Conservation (phyloP, 1,140 invertebrate species). For the Rhopalosiphum padi region DNA sequence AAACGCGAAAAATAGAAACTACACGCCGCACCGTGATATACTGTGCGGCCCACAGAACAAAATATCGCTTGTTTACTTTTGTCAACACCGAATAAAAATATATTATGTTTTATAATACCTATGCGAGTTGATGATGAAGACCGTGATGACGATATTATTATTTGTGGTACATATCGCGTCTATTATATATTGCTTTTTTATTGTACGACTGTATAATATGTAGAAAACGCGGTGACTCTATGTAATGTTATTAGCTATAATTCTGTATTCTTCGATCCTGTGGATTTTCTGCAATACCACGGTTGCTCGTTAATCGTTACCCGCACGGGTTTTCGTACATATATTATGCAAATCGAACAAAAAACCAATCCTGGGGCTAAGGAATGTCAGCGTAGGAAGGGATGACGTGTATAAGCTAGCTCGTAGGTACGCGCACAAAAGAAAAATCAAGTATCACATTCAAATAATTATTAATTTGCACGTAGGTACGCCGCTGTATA, state of each 20-base stretch:
- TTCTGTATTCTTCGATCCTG: background rate
- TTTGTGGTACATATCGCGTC: background rate
- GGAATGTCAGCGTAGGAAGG: slow-evolving; percentile 25
- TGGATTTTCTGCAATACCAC: background rate
- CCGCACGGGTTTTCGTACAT: background rate
- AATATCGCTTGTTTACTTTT: background rate
- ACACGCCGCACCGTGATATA: background rate
- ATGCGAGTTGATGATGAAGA: background rate
- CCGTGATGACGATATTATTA: background rate
- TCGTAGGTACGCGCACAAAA: background rate
- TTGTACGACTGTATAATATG: background rate
- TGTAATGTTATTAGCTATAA: background rate
- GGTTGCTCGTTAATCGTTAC: background rate
- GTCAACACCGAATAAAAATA: background rate
- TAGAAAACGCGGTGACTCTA: background rate
- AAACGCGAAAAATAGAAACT: background rate
- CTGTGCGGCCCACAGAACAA: background rate
- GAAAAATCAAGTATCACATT: background rate
- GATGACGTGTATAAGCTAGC: background rate
- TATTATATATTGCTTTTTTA: background rate
- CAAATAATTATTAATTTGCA: background rate
- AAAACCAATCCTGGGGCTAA: background rate
- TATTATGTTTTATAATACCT: background rate
- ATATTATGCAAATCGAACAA: background rate
- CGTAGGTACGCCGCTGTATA: background rate